Evolutionary conservation across 2,888 invertebrate genomes (phyloP).

Genomic region (Chymomyza fuscimana): DNA sequence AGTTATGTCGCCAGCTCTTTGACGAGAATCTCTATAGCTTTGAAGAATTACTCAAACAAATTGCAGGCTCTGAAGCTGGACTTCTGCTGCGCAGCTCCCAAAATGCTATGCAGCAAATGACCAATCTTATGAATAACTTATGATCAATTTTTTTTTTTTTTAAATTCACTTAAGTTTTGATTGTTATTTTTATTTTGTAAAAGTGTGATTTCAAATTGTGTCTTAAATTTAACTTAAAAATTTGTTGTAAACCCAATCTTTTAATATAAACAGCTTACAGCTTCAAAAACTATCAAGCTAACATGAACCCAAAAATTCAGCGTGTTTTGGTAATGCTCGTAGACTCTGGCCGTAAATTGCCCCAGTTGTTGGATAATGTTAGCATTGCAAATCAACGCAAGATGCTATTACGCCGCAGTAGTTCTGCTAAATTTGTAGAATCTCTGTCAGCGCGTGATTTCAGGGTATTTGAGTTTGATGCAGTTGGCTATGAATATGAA

Average conservation of each 20-base stretch:
- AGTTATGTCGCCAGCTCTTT: slow-evolving; percentile 12
- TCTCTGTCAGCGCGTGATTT: slow-evolving; percentile 30
- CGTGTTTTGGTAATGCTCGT: slow-evolving; percentile 54
- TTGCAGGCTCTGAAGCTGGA: slow-evolving; percentile 14
- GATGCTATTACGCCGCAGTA: slow-evolving; percentile 39
- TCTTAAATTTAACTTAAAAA: not conserved
- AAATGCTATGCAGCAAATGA: slow-evolving; percentile 10
- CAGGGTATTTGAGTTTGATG: slow-evolving; percentile 60
- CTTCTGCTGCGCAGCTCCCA: slow-evolving; percentile 15
- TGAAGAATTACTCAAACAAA: slow-evolving; percentile 17
- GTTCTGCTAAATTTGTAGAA: not conserved
- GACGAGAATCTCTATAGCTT: slow-evolving; percentile 20
- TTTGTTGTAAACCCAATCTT: not conserved
- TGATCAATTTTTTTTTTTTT: not conserved
- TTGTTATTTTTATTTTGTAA: not conserved
- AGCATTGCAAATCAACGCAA: slow-evolving; percentile 47
- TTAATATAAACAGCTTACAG: not conserved
- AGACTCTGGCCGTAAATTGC: slow-evolving; percentile 38
- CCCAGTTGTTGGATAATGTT: slow-evolving; percentile 29
- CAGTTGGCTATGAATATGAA: slow-evolving; percentile 63
- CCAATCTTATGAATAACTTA: slow-evolving; percentile 8
- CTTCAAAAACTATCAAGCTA: not conserved
- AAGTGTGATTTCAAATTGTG: not conserved
- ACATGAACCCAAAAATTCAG: slow-evolving; percentile 44
- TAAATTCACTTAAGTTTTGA: not conserved